Evolutionary conservation across 1,140 invertebrate genomes (phyloP).

Genomic region (Magallana angulata): DNA sequence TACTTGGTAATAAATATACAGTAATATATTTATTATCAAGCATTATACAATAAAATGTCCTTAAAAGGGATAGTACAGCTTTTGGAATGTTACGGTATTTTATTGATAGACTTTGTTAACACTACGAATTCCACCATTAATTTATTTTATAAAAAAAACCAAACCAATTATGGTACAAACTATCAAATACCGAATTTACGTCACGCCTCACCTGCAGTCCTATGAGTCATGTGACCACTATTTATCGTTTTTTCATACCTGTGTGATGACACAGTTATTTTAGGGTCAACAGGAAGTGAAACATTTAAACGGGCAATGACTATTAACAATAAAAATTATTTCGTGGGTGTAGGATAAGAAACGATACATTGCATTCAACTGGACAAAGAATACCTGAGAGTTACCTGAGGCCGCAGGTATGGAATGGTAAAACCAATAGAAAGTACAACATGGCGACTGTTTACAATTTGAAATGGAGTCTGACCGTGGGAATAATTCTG

Average conservation of each 20-base stretch:
- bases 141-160: too few relatives aligned
- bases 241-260: slow-evolving; percentile 12
- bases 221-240: slow-evolving; percentile 23
- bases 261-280: slow-evolving; percentile 39
- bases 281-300: slow-evolving; percentile 36
- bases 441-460: slow-evolving; percentile 23
- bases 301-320: slow-evolving; percentile 23
- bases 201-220: not conserved
- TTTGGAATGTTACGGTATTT: too few relatives aligned
- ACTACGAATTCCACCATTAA: too few relatives aligned
- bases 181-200: not conserved
- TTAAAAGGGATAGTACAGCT: too few relatives aligned
- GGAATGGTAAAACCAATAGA: not conserved
- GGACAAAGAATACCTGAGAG: not conserved
- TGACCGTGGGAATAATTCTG: slow-evolving; percentile 30
- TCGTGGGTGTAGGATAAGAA: slow-evolving; percentile 25
- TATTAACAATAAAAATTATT: slow-evolving; percentile 37
- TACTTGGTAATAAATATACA: too few relatives aligned
- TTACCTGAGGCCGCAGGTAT: slow-evolving; percentile 1
- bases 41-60: too few relatives aligned
- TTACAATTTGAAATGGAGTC: slow-evolving; percentile 35
- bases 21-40: too few relatives aligned
- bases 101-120: too few relatives aligned
- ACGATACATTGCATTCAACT: not conserved
- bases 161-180: not conserved